A percentile compares a stretch with the other conserved stretches of the same genome.
phyloP scores from a whole-genome alignment of 2,113 vertebrate genomes.

The Dromiciops gliroides region DNA sequence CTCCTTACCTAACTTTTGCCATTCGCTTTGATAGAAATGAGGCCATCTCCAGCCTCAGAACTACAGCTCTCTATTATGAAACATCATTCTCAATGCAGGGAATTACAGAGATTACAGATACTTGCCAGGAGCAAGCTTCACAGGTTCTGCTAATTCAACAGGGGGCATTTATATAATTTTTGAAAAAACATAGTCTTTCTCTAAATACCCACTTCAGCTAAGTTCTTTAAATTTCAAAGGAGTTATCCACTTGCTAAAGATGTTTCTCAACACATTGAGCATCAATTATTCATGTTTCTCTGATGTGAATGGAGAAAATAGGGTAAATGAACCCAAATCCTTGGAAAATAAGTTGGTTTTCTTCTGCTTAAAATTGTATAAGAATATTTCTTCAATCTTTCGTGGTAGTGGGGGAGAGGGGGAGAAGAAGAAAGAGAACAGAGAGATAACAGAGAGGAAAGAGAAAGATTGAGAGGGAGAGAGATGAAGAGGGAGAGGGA shows the following conservation, averaged over 20 bases:
- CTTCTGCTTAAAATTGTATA: background rate
- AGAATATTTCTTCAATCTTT: background rate
- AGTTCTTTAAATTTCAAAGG: background rate
- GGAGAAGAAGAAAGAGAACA: too few relatives aligned
- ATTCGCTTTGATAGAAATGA: background rate
- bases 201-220: background rate
- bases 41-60: background rate
- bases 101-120: background rate
- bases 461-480: too few relatives aligned
- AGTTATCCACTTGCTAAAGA: background rate
- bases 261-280: background rate
- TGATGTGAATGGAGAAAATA: constrained; percentile 8
- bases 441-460: too few relatives aligned
- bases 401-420: background rate
- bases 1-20: background rate
- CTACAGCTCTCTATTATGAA: background rate
- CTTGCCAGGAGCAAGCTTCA: background rate
- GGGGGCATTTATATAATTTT: background rate
- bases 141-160: background rate
- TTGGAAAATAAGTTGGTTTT: constrained; percentile 32
- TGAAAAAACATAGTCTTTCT: background rate
- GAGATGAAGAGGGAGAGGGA: too few relatives aligned
- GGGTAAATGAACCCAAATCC: background rate
- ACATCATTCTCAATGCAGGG: background rate
- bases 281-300: background rate